Evolutionary conservation across 2,888 invertebrate species (phyloP), one percentile per base, ranked within the genome.

Genomic region (Pollenia amentaria): DNA sequence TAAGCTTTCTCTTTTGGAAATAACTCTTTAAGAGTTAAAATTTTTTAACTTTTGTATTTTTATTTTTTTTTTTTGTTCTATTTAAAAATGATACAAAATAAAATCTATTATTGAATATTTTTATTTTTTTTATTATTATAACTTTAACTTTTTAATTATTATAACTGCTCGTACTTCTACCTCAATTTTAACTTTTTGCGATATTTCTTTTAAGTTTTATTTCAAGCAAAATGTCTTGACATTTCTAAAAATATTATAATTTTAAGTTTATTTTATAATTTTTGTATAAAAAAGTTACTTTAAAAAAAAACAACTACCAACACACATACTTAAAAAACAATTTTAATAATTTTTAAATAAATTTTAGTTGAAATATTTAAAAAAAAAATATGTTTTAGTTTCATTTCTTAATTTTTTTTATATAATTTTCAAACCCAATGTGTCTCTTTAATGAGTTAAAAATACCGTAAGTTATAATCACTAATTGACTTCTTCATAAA

Each of bases 351-450:
- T 87, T 76, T 84, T 72, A 84, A 76, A 87, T 87, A 87, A 87
- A 84, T 73, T 87, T 87, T 87, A 87, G 87, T 87, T 87, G 72
- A 87, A 87, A 87, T 81, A 84, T 87, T 84, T 83, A 62, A 80
- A 53, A 69, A 75, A 84, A 64, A 72, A 53, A 75, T 51, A 46
- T 46, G n/a, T 48, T 42, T 38, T 40, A 62, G 3, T 44, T n/a
- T 64, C 65, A n/a, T 65, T 64, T 16, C 29, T 55, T 46, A 14
- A 48, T 51, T 29, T 12, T 65, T 44, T 53, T 38, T 1, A 0
- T 72, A 38, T 3, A 38, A 2, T 57, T 57, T 57, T 11, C 3
- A 29, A 12, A 4, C 3, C 12, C 12, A 29, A 29, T 57, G 21
- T n/a, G 10, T 16, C 40, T 18, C 14, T 38, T 55, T 7, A 38